These are phyloP conservation scores for Nemopilema nomurai DNA, from an alignment of 30 jellyfish, hydroid and myxozoan genomes.

Conservation along the genomic window DNA sequence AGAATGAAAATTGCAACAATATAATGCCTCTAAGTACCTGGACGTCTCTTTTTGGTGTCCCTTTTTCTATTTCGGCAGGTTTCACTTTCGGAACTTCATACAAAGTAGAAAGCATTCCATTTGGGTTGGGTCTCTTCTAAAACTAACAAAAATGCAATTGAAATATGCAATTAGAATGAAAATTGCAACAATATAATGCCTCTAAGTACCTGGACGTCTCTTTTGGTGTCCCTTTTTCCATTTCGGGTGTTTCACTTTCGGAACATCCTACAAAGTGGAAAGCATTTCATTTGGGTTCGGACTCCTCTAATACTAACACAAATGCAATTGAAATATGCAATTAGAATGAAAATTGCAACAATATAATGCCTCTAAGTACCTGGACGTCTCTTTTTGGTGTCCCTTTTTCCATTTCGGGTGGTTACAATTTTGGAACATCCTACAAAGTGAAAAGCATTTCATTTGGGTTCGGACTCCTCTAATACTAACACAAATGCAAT, in stretches of 20 bases:
- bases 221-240: not conserved
- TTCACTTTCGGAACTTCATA: not conserved
- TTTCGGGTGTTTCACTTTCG: not conserved
- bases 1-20: not conserved
- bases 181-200: not conserved
- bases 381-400: not conserved
- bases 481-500: not conserved
- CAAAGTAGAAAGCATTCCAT: not conserved
- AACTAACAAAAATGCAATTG: not conserved
- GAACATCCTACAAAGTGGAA: not conserved
- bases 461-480: not conserved
- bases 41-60: not conserved
- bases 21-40: not conserved
- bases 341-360: not conserved
- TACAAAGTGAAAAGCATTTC: not conserved
- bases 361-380: not conserved
- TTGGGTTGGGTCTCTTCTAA: not conserved
- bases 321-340: not conserved
- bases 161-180: not conserved
- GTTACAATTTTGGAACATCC: not conserved
- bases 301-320: not conserved
- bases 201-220: not conserved
- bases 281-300: not conserved
- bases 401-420: not conserved
- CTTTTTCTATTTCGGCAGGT: not conserved